A percentile compares a stretch with the other conserved stretches of the same genome.
phyloP scores from a whole-genome alignment of 1,140 invertebrate genomes.

The Conopomorpha cramerella region DNA sequence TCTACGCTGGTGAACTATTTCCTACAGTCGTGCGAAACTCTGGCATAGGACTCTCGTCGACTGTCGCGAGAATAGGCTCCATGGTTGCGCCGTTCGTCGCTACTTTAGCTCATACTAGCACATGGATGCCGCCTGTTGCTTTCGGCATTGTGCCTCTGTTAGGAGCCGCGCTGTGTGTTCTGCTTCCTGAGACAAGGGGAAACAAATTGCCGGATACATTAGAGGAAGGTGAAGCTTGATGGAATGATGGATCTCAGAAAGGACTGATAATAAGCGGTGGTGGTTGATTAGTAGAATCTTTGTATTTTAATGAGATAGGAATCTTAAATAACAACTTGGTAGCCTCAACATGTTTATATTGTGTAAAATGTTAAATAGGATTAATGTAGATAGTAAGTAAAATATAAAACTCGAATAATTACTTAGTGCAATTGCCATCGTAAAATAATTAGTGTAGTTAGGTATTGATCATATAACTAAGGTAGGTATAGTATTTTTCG shows the following conservation, averaged over 20 bases:
- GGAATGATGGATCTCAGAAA: neutral
- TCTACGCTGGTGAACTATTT: constrained; percentile 64
- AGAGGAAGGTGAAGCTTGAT: constrained; percentile 38
- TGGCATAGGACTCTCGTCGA: constrained; percentile 61
- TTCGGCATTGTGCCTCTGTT: constrained; percentile 69
- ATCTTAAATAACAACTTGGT: no score
- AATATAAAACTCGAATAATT: no score
- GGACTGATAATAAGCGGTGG: no score
- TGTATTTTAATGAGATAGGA: no score
- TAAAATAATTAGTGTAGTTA: no score
- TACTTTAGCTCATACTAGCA: constrained; percentile 30
- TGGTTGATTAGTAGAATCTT: no score
- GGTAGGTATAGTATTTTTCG: no score
- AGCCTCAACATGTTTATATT: no score
- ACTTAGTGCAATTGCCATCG: no score
- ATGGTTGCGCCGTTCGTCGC: constrained; percentile 61
- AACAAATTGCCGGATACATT: constrained; percentile 48
- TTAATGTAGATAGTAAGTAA: no score
- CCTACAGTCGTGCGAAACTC: constrained; percentile 65
- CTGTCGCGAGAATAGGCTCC: constrained; percentile 62
- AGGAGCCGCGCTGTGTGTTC: constrained; percentile 64
- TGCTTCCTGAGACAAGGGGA: constrained; percentile 66
- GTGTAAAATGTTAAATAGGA: no score
- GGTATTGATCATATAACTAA: no score
- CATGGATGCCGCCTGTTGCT: constrained; percentile 68